Conservation (phyloP, 35 echinoderm and acorn worm genomes). For the Apostichopus californicus region DNA sequence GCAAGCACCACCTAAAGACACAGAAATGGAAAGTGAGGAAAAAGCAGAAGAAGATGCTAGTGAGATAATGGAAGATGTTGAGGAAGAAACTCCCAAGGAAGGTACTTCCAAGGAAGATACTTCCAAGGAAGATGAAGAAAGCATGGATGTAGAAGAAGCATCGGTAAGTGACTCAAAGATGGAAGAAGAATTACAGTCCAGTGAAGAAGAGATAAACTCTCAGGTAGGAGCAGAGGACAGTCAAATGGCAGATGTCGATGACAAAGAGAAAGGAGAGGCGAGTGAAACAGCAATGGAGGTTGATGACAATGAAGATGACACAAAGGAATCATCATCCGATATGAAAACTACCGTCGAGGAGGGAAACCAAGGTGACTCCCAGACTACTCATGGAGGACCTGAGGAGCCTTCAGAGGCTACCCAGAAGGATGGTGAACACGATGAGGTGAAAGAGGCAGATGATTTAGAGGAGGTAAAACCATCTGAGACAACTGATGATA, state of each 20-base stretch:
- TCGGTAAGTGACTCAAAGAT: not conserved
- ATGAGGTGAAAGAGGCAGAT: conserved; percentile 10
- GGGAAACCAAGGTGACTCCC: not conserved
- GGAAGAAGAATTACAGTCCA: not conserved
- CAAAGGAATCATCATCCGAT: not conserved
- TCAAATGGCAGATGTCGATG: conserved; percentile 19
- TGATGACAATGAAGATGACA: not conserved
- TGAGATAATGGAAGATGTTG: conserved; percentile 24
- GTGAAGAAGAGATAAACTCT: not conserved
- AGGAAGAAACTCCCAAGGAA: not conserved
- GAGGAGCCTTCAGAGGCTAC: not conserved
- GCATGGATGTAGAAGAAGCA: not conserved
- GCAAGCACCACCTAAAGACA: not conserved
- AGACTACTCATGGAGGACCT: not conserved
- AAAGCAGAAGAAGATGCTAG: not conserved
- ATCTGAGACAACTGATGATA: not conserved
- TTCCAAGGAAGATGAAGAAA: not conserved
- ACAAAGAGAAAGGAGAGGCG: not conserved
- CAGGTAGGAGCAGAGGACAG: conserved; percentile 4
- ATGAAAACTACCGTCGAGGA: not conserved
- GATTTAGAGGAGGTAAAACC: not conserved
- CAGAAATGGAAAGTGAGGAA: not conserved
- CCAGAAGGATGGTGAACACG: conserved; percentile 4
- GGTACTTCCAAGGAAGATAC: not conserved
- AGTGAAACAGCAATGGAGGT: conserved; percentile 9